Evolutionary conservation across 2,888 invertebrate species (phyloP), one percentile per base, ranked within the genome.

Genomic region (Melieria crassipennis): DNA sequence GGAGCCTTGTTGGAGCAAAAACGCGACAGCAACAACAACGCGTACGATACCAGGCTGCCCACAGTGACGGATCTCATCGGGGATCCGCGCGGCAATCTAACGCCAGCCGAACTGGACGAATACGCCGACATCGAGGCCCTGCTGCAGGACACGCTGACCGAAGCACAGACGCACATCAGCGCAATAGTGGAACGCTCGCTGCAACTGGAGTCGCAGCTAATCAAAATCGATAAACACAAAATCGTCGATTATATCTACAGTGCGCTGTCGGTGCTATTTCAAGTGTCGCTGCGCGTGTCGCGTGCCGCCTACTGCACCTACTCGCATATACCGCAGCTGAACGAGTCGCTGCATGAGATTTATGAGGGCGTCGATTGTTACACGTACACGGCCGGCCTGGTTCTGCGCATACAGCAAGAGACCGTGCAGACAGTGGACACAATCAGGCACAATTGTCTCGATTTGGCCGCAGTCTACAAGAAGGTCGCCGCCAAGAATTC

Each of bases 281-380:
- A 67, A 3, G 70, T 70, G 16, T 78, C 80, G 73, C 78, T 77
- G 4, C 77, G 78, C 4, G 78, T 47, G 7, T 52, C 75, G 0
- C 80, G 79, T 30, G 79, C 82, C 4, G 83, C 83, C 58, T 83
- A 83, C 58, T 83, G 83, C 71, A 79, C 80, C 47, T 83, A 83
- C 61, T 81, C 83, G 0, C 78, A 81, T 48, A 77, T 83, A 0
- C 83, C 83, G 0, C 79, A 83, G 61, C 73, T 83, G 43, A 82
- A 76, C 42, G 76, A 73, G n/a, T 81, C 82, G 3, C 62, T 83
- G 42, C 77, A 82, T 16, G 71, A 78, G 55, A 72, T 83, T 10
- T 80, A 80, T 48, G 81, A 77, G 5, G 83, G 84, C 46, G 77
- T 79, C 0, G 82, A 81, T 11, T 83, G 83, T 67, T 83, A 83